These are phyloP conservation scores for Tetrapedia diversipes DNA, from an alignment of 2,888 invertebrate genomes.

Conservation along the genomic window DNA sequence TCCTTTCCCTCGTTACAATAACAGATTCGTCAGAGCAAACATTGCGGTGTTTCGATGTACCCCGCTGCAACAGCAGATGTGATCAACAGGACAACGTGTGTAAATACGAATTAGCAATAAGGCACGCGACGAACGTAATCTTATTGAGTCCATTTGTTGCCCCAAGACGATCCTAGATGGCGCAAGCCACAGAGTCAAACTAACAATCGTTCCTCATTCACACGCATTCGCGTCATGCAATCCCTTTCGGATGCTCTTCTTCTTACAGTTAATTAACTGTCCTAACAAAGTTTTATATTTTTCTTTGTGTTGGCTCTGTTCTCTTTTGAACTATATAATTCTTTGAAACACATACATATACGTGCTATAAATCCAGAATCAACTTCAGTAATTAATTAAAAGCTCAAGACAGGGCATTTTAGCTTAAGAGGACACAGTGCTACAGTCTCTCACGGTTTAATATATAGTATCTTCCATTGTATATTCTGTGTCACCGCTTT, in stretches of 20 bases:
- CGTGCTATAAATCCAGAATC: no score
- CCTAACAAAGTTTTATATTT: no score
- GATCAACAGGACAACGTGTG: not conserved
- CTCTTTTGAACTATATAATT: no score
- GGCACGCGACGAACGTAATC: not conserved
- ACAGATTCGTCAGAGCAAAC: not conserved
- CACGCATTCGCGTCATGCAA: not conserved
- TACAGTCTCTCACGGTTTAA: no score
- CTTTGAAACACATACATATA: no score
- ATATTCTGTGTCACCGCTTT: not conserved
- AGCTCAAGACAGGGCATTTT: no score
- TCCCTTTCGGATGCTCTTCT: no score
- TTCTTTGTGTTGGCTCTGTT: no score
- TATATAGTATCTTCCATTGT: not conserved
- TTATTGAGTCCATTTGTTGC: conserved; percentile 24
- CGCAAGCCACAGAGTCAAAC: conserved; percentile 14
- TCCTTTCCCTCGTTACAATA: conserved; percentile 4
- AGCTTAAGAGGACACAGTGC: no score
- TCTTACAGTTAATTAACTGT: no score
- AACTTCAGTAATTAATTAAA: no score
- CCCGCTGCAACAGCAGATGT: not conserved
- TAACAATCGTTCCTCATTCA: not conserved
- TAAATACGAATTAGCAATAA: conserved; percentile 1
- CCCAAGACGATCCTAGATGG: conserved; percentile 13
- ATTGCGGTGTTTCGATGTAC: not conserved